These are phyloP conservation scores for Physocephala rufipes DNA, from an alignment of 2,888 invertebrate genomes.

Conservation along the genomic window DNA sequence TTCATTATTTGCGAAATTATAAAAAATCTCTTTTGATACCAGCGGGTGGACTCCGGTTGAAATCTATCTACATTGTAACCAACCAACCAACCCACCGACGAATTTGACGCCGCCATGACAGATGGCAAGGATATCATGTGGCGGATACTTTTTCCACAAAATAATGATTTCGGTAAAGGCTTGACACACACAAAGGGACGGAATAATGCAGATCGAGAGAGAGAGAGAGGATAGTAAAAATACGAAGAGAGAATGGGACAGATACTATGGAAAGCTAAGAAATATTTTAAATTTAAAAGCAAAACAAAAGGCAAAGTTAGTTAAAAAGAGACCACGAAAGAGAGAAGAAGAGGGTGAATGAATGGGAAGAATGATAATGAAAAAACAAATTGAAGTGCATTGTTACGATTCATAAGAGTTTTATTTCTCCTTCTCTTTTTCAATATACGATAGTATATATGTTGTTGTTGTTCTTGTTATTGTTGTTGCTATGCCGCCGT, in stretches of 20 bases:
- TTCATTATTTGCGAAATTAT: background rate
- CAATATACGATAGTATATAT: constrained; percentile 10
- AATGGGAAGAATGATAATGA: background rate
- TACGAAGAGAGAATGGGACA: too few relatives aligned
- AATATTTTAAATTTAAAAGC: too few relatives aligned
- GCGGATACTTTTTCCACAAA: background rate
- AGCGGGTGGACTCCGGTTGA: too few relatives aligned
- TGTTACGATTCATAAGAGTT: constrained; percentile 22
- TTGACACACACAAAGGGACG: too few relatives aligned
- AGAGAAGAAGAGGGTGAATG: background rate
- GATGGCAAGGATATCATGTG: background rate
- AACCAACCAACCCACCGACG: too few relatives aligned
- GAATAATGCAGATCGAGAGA: too few relatives aligned
- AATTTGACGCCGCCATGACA: constrained; percentile 2
- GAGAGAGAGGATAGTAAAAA: too few relatives aligned
- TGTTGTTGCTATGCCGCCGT: constrained; percentile 34
- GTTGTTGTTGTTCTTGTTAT: constrained; percentile 36
- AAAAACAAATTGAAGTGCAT: constrained; percentile 3
- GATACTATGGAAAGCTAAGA: too few relatives aligned
- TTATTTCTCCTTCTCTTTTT: constrained; percentile 12
- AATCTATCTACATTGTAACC: too few relatives aligned
- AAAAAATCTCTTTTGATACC: background rate
- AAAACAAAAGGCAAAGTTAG: background rate
- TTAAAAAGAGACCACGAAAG: background rate
- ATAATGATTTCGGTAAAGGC: background rate